phyloP scores from a whole-genome alignment of 1,140 invertebrate species.

The Cheumatopsyche charites region DNA sequence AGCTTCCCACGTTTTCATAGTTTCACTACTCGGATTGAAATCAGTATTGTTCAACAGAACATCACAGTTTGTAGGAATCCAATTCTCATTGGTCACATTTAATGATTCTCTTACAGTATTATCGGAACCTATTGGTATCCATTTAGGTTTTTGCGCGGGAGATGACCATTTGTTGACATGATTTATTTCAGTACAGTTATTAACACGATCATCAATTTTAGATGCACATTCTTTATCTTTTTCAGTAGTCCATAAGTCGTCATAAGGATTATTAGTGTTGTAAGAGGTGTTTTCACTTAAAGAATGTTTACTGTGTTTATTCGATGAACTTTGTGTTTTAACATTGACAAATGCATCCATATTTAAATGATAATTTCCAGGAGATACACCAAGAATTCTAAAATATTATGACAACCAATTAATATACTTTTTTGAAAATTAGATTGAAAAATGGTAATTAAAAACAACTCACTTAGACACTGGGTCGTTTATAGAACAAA shows the following conservation, averaged over 20 bases:
- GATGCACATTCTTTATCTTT: constrained; percentile 19
- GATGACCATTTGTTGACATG: constrained; percentile 40
- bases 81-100: constrained; percentile 30
- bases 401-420: constrained; percentile 12
- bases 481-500: constrained; percentile 40
- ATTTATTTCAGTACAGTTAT: constrained; percentile 28
- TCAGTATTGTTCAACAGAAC: constrained; percentile 37
- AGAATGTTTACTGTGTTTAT: constrained; percentile 37
- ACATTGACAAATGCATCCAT: constrained; percentile 42
- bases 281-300: not conserved
- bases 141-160: constrained; percentile 41
- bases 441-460: not conserved
- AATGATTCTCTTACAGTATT: constrained; percentile 32
- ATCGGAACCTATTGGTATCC: constrained; percentile 44
- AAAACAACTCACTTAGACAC: constrained; percentile 41
- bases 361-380: constrained; percentile 43
- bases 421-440: not conserved
- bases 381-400: constrained; percentile 42
- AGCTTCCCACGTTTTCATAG: constrained; percentile 42
- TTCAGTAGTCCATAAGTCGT: constrained; percentile 26
- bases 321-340: constrained; percentile 32
- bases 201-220: constrained; percentile 25
- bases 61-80: constrained; percentile 34
- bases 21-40: constrained; percentile 29
- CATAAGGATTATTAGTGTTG: constrained; percentile 7